These are phyloP conservation scores for Indicator maculatus DNA, from an alignment of 2,113 vertebrate genomes.

Conservation along the genomic window DNA sequence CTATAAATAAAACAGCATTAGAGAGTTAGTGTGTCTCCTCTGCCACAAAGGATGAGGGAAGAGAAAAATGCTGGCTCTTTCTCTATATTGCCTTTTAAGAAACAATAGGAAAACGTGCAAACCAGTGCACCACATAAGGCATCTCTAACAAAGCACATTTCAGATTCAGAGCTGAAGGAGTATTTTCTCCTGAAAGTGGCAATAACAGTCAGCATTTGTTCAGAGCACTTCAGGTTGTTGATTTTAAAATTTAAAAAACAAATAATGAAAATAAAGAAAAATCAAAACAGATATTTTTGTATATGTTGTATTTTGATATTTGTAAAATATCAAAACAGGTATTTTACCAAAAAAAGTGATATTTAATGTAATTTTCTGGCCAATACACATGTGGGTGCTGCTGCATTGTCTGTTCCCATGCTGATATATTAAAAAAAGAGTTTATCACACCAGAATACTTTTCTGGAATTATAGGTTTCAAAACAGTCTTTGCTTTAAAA, in stretches of 20 bases:
- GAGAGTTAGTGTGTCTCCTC: neutral
- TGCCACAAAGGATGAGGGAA: neutral
- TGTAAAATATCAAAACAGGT: neutral
- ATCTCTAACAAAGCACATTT: neutral
- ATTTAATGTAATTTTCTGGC: neutral
- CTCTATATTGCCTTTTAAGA: neutral
- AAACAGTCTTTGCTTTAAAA: neutral
- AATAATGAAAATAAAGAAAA: neutral
- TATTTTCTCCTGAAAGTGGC: neutral
- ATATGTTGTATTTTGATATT: too few relatives aligned
- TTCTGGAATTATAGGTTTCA: neutral
- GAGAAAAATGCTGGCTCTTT: neutral
- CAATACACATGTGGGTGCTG: neutral
- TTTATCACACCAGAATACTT: neutral
- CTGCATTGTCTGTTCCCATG: neutral
- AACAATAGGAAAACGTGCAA: neutral
- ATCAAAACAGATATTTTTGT: neutral
- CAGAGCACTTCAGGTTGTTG: neutral
- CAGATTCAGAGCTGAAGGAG: neutral
- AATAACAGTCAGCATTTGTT: neutral
- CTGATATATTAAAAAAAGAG: neutral
- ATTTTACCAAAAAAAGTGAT: neutral
- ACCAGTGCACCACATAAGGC: neutral
- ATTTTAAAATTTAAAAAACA: slow-evolving; percentile 32
- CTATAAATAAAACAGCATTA: neutral